Evolutionary conservation across 2,113 vertebrate species (phyloP).

Genomic region (Hyperopisus bebe): DNA sequence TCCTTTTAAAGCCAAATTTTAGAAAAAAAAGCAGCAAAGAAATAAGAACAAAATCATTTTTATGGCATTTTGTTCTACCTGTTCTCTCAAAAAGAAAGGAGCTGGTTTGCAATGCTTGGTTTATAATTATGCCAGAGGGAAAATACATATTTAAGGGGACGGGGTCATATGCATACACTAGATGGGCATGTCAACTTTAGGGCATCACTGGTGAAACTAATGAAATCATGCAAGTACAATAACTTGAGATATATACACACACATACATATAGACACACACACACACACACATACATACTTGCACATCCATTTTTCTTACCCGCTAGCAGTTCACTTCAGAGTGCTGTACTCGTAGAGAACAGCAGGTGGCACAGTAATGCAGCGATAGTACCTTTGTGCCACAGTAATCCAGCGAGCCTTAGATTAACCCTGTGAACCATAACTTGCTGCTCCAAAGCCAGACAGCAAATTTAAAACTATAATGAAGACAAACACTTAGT

Average conservation of each 20-base stretch:
- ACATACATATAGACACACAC: not conserved
- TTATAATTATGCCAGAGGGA: not conserved
- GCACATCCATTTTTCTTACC: not conserved
- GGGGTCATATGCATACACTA: not conserved
- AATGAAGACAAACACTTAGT: not conserved
- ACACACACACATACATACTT: too few species aligned
- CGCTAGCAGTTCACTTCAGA: not conserved
- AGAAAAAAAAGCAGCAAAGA: not conserved
- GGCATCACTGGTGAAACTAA: not conserved
- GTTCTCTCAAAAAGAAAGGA: not conserved
- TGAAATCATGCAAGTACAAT: not conserved
- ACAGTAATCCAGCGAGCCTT: not conserved
- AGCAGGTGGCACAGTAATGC: constrained; percentile 1
- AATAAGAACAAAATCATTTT: not conserved
- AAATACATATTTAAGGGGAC: not conserved
- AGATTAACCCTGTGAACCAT: not conserved
- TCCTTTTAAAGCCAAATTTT: not conserved
- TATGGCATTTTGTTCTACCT: not conserved
- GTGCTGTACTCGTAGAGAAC: not conserved
- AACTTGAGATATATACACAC: not conserved
- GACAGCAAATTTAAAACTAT: not conserved
- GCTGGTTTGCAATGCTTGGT: not conserved
- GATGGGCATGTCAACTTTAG: not conserved
- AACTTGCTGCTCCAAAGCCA: not conserved
- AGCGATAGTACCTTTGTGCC: not conserved